Evolutionary conservation across 2,113 vertebrate genomes (phyloP).

Genomic region (Chauna torquata): DNA sequence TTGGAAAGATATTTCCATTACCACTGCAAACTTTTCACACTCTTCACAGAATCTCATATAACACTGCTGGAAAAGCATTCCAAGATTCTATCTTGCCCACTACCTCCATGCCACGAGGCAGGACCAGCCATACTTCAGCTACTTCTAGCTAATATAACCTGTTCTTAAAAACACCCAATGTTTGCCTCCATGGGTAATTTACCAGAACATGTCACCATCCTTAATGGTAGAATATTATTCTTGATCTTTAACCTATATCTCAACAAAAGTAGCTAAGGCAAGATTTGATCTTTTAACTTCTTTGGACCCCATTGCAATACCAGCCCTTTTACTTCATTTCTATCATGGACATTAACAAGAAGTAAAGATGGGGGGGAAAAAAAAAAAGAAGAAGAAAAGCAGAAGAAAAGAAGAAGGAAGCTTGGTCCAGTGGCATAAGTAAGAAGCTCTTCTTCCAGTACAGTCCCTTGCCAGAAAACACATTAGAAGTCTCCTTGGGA

Average conservation of each 20-base stretch:
- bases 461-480: background rate
- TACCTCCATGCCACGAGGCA: background rate
- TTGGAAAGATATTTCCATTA: background rate
- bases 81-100: background rate
- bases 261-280: background rate
- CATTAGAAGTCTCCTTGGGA: background rate
- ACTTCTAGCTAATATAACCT: background rate
- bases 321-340: background rate
- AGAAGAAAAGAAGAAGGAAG: background rate
- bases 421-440: background rate
- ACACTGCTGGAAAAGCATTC: background rate
- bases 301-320: background rate
- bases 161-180: background rate
- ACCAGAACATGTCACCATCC: background rate
- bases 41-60: background rate
- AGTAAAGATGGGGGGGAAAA: background rate
- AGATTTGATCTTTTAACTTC: background rate
- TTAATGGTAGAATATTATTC: background rate
- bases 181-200: background rate
- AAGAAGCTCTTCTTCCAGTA: background rate
- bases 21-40: background rate
- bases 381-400: background rate
- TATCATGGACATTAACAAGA: background rate
- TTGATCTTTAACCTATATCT: background rate
- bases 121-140: background rate